Percentiles rank a stretch among this genome's conserved stretches.
These are phyloP conservation scores for Trididemnum miniatum DNA, from an alignment of 23 tunicate genomes.

Conservation along the genomic window DNA sequence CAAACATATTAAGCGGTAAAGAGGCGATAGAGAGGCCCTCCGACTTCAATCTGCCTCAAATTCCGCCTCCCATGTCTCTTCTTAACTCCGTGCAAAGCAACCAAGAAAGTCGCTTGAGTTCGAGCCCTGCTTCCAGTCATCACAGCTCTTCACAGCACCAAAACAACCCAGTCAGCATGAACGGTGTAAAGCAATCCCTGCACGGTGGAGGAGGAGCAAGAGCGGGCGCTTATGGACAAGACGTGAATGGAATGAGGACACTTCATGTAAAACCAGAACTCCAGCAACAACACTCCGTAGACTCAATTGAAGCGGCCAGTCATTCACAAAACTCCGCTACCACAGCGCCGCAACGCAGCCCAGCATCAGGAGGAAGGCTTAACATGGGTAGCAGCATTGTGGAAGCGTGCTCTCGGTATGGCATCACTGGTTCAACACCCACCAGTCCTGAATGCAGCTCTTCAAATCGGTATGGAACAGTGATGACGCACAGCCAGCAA, in stretches of 20 bases:
- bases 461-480: slow-evolving; percentile 36
- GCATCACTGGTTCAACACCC: slow-evolving; percentile 37
- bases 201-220: slow-evolving; percentile 12
- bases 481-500: slow-evolving; percentile 14
- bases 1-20: slow-evolving; percentile 5
- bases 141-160: background rate
- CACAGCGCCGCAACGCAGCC: slow-evolving; percentile 33
- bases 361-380: background rate
- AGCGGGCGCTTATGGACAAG: background rate
- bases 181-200: background rate
- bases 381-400: slow-evolving; percentile 32
- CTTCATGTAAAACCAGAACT: background rate
- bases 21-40: slow-evolving; percentile 56
- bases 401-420: slow-evolving; percentile 66
- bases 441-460: slow-evolving; percentile 52
- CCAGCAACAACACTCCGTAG: background rate
- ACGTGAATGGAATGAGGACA: background rate
- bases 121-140: background rate
- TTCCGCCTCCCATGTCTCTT: slow-evolving; percentile 77
- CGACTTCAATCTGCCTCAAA: slow-evolving; percentile 84
- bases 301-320: slow-evolving; percentile 35
- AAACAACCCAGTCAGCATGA: background rate
- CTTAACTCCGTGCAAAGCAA: slow-evolving; percentile 37
- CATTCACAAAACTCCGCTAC: slow-evolving; percentile 44
- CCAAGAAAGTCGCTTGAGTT: slow-evolving; percentile 18